Evolutionary conservation across 1,140 invertebrate species (phyloP).

Genomic region (Penaeus japonicus): DNA sequence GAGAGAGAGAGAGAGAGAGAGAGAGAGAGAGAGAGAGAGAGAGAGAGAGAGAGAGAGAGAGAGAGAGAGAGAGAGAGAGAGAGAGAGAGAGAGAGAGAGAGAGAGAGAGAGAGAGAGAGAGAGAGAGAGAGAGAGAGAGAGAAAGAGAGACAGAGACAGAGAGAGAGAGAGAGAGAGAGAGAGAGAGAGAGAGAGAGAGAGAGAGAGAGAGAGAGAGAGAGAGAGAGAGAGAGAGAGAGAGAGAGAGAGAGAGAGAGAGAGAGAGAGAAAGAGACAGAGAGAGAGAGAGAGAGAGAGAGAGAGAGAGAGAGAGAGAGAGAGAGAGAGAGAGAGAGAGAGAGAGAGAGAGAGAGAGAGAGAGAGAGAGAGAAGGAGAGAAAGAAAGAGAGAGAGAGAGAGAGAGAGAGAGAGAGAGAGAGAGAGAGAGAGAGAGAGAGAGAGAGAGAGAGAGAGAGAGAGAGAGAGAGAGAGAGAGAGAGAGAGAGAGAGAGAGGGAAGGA

Average conservation of each 20-base stretch:
- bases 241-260: neutral
- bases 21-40: neutral
- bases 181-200: neutral
- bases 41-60: neutral
- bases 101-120: neutral
- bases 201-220: neutral
- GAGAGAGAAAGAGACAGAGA: neutral
- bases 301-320: neutral
- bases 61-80: no score
- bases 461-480: no score
- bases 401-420: neutral
- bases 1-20: neutral
- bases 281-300: neutral
- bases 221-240: neutral
- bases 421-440: neutral
- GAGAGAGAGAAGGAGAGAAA: neutral
- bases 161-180: neutral
- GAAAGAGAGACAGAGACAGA: neutral
- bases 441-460: no score
- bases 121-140: neutral
- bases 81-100: neutral
- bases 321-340: neutral
- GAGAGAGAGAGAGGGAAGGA: no score
- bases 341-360: neutral
- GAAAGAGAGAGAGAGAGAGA: neutral